Base-by-base conservation (phyloP, 2,797 vertebrate species). In the Silurus lanzhouensis region DNA sequence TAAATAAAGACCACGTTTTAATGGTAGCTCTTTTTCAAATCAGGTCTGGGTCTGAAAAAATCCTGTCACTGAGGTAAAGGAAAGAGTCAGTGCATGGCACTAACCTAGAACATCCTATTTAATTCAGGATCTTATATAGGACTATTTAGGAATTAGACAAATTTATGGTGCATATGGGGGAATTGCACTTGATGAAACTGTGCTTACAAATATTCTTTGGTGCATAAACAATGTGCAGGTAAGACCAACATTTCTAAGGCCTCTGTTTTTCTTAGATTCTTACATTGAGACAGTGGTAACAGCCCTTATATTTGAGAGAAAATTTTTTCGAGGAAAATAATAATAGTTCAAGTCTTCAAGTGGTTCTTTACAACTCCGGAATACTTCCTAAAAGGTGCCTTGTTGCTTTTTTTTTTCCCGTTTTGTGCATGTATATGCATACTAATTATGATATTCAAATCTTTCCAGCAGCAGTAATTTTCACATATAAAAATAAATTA, bases 401-500 rank as follows among this genome's bases (percentile, higher is more conserved):
- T 57, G 44, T 74, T 72, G 27, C 20, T 25, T 13, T 31, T 60
- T 61, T 61, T 61, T 44, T 78, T 9, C 20, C 13, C 27, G 20
- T 75, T 44, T 27, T 27, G 72, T 61, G 84, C 85, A 76, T 79
- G 81, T 71, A 44, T 25, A 84, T 79, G 64, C 87, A 80, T 86
- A 82, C 79, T 87, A 88, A 87, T 88, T 85, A 67, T 57, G 84
- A 90, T 87, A 84, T 87, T 87, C 70, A 87, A 88, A 91, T 63
- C 82, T 87, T 90, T 89, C 89, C 91, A 93, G 91, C 91, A 93
- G 91, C 89, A 91, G 88, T 90, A 91, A 75, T 89, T 92, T 92
- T 90, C 86, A 90, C n/a, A 79, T 93, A 94, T 88, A 94, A 94
- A 95, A 95, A 95, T 95, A 95, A 95, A 94, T 95, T 87, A 94